phyloP scores from a whole-genome alignment of 2,888 invertebrate species.

The Hartigia nigra region DNA sequence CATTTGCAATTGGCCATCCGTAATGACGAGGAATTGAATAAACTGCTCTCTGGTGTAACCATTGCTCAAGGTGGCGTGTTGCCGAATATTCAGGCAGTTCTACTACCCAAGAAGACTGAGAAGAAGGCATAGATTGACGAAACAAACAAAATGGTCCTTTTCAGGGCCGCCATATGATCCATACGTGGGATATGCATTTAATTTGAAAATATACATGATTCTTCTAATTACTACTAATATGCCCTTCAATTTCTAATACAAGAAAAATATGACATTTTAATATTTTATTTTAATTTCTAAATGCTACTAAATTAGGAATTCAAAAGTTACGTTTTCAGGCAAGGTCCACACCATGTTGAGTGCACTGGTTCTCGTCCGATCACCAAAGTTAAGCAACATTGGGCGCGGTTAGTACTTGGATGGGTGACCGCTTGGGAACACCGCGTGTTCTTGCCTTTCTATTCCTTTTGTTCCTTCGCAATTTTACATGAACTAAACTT shows the following conservation, averaged over 20 bases:
- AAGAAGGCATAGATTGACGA: constrained; percentile 40
- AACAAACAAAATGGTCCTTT: constrained; percentile 31
- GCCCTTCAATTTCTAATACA: background rate
- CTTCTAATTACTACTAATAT: background rate
- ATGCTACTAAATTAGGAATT: too few species aligned
- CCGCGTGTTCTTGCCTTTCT: background rate
- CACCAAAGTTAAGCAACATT: background rate
- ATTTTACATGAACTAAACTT: too few species aligned
- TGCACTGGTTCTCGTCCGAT: background rate
- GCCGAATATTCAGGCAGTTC: constrained; percentile 80
- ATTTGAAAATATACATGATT: background rate
- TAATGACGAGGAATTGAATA: constrained; percentile 86
- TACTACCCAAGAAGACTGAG: constrained; percentile 79
- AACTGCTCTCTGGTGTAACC: constrained; percentile 79
- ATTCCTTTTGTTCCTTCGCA: background rate
- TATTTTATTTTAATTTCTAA: too few species aligned
- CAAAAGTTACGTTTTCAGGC: background rate
- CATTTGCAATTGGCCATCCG: constrained; percentile 75
- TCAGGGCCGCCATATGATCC: constrained; percentile 29
- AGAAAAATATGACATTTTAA: background rate
- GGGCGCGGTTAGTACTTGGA: background rate
- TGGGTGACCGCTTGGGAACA: background rate
- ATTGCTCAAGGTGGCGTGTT: constrained; percentile 87
- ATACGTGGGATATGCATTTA: background rate
- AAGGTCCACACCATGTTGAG: background rate